A percentile compares a stretch with the other conserved stretches of the same genome.
These are phyloP conservation scores for Trematomus bernacchii DNA, from an alignment of 2,797 vertebrate species.

Conservation along the genomic window DNA sequence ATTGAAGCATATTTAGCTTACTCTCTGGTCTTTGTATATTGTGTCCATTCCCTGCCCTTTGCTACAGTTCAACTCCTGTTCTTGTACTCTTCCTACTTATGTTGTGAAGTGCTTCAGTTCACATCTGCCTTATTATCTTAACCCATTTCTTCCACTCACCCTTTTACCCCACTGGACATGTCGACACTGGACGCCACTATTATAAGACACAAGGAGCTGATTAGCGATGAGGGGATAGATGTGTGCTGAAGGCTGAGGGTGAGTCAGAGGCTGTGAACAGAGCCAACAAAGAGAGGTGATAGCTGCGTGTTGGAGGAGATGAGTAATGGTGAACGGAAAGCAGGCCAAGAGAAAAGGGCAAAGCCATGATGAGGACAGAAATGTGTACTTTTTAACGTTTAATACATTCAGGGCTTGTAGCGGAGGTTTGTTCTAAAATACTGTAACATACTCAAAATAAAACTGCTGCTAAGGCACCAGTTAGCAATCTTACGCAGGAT, in stretches of 20 bases:
- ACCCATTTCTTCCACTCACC: slow-evolving; percentile 29
- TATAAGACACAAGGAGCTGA: slow-evolving; percentile 47
- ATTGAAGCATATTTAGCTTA: slow-evolving; percentile 31
- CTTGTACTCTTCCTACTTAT: slow-evolving; percentile 3
- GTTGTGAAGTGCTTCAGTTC: slow-evolving; percentile 12
- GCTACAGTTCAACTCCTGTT: slow-evolving; percentile 1
- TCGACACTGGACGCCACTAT: slow-evolving; percentile 20
- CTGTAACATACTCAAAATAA: too few species aligned
- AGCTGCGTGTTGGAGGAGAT: slow-evolving; percentile 45
- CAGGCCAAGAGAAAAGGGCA: slow-evolving; percentile 28
- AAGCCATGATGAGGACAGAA: slow-evolving; percentile 1
- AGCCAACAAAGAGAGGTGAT: slow-evolving; percentile 53
- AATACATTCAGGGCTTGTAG: not conserved
- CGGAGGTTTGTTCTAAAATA: too few species aligned
- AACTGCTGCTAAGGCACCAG: too few species aligned
- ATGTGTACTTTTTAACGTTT: slow-evolving; percentile 8
- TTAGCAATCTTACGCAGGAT: too few species aligned
- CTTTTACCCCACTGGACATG: slow-evolving; percentile 23
- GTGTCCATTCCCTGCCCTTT: slow-evolving; percentile 19
- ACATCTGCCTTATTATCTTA: slow-evolving; percentile 13
- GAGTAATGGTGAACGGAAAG: slow-evolving; percentile 42
- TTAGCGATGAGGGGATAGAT: slow-evolving; percentile 55
- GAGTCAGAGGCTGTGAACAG: slow-evolving; percentile 53
- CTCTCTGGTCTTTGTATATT: slow-evolving; percentile 6
- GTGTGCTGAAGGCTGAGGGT: slow-evolving; percentile 59